phyloP scores from a whole-genome alignment of 2,888 invertebrate genomes.

The Cistogaster globosa region DNA sequence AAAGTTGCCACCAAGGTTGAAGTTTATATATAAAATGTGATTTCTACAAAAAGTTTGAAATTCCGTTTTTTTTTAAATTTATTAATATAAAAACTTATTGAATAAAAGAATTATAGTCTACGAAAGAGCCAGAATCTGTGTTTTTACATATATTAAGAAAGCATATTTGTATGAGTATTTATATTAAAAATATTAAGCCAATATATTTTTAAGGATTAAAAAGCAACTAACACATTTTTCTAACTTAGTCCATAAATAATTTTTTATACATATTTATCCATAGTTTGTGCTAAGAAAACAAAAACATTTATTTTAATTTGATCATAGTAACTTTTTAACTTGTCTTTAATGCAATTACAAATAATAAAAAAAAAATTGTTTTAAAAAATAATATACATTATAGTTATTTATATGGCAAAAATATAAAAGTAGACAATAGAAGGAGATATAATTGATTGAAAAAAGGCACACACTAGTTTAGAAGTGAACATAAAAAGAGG shows the following conservation, averaged over 20 bases:
- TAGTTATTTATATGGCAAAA: constrained; percentile 53
- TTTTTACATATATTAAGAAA: constrained; percentile 20
- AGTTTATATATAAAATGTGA: no score
- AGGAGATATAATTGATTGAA: constrained; percentile 5
- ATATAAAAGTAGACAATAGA: constrained; percentile 48
- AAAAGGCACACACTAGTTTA: constrained; percentile 60
- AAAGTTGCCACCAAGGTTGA: no score
- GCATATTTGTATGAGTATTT: constrained; percentile 19
- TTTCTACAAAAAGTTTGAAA: no score
- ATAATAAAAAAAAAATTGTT: constrained; percentile 7
- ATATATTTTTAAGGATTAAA: constrained; percentile 10
- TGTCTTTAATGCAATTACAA: constrained; percentile 62
- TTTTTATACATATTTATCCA: neutral
- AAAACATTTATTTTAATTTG: constrained; percentile 44
- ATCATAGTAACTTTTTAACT: constrained; percentile 60
- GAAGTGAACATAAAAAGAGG: neutral
- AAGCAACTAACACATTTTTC: constrained; percentile 37
- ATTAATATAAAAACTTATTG: constrained; percentile 63
- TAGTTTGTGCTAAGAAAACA: constrained; percentile 49
- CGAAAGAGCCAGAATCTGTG: constrained; percentile 14
- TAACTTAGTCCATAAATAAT: constrained; percentile 9
- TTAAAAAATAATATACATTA: constrained; percentile 37
- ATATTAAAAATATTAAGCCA: constrained; percentile 8
- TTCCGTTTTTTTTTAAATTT: constrained; percentile 20
- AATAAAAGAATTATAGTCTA: constrained; percentile 36